phyloP scores from a whole-genome alignment of 64 coral and sea anemone species.

The Trachythela sp. region DNA sequence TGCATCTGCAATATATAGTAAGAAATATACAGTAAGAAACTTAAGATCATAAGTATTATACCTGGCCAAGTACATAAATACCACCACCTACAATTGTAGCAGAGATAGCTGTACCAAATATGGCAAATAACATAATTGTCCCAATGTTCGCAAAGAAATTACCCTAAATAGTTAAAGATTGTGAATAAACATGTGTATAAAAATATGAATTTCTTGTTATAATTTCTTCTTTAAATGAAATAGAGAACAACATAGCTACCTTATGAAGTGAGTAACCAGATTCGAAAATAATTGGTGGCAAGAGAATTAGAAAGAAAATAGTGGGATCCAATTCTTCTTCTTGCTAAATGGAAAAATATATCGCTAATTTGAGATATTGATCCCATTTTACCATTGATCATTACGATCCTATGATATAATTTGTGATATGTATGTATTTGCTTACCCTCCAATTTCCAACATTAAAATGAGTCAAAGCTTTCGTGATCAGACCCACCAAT shows the following conservation, averaged over 20 bases:
- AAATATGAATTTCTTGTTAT: not conserved
- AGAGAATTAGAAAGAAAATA: slow-evolving; percentile 85
- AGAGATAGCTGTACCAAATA: slow-evolving; percentile 94
- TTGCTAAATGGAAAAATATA: slow-evolving; percentile 44
- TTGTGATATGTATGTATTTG: not conserved
- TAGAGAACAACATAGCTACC: slow-evolving; percentile 28
- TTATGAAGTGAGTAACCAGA: slow-evolving; percentile 98
- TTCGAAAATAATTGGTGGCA: slow-evolving; percentile 98
- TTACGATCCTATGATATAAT: too few relatives aligned
- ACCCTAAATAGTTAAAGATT: slow-evolving; percentile 53
- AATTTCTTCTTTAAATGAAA: not conserved
- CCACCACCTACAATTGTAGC: slow-evolving; percentile 90
- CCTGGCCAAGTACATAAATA: slow-evolving; percentile 92
- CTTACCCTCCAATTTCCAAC: slow-evolving; percentile 95
- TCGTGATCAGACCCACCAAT: slow-evolving; percentile 84
- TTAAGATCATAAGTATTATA: slow-evolving; percentile 9
- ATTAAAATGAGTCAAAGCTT: slow-evolving; percentile 83
- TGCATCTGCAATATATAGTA: too few relatives aligned
- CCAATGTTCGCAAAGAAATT: slow-evolving; percentile 99
- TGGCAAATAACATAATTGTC: slow-evolving; percentile 87
- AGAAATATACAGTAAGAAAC: not conserved
- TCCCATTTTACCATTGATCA: too few relatives aligned
- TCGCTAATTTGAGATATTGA: not conserved
- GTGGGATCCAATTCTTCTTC: slow-evolving; percentile 97
- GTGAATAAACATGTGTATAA: too few relatives aligned